Evolutionary conservation across 2,888 invertebrate genomes (phyloP), one percentile per base, ranked within the genome.

Genomic region (Emmelina monodactyla): DNA sequence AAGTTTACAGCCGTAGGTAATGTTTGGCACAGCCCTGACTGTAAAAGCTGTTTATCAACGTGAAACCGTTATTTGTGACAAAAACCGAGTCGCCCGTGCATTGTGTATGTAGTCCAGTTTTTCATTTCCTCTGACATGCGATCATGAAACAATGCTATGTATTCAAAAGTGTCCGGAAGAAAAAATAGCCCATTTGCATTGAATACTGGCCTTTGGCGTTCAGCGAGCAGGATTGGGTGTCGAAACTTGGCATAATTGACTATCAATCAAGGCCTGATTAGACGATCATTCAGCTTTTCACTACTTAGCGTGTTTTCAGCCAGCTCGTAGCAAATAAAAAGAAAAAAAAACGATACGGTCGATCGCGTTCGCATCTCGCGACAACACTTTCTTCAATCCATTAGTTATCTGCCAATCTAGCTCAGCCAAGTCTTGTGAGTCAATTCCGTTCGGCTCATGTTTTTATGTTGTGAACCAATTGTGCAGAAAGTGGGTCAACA

Each of bases 151-250:
- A 37, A 46, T 46, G 51, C 58, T 65, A 58, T 53, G 56, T 57
- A 56, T 59, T 53, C 53, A 56, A 44, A 15, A 16, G 43, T 39
- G 45, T 35, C 49, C 55, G 51, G 53, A 57, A 58, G 55, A 56
- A 56, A n/a, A 58, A 58, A 56, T 52, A 40, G 46, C 45, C 54
- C 42, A 65, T 67, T 69, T 65, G 55, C 67, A 68, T 70, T 61
- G 61, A 67, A 68, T 66, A 51, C 40, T 25, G 40, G 41, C 50
- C 55, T 46, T 47, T 36, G 32, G 28, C 41, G 46, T 49, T 48
- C 50, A n/a, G n/a, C n/a, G n/a, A n/a, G n/a, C n/a, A n/a, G n/a
- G n/a, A n/a, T n/a, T n/a, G n/a, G n/a, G n/a, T n/a, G n/a, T n/a
- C n/a, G n/a, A n/a, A n/a, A n/a, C n/a, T n/a, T n/a, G n/a, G n/a